phyloP scores from a whole-genome alignment of 2,797 vertebrate species.

The Centropyge bicolor region DNA sequence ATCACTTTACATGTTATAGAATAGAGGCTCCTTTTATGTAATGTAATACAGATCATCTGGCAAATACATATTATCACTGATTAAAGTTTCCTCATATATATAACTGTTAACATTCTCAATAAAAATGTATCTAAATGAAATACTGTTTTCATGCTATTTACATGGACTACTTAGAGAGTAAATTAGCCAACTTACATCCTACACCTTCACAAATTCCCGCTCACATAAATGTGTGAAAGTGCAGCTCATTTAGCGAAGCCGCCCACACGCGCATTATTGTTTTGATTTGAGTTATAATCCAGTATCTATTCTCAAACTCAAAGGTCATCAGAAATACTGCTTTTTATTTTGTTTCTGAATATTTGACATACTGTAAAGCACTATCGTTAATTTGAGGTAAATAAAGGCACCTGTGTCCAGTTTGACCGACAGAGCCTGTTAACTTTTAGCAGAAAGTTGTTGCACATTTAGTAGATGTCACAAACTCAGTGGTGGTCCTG shows the following conservation, averaged over 20 bases:
- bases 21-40: neutral
- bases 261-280: conserved; percentile 17
- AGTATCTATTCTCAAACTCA: conserved; percentile 5
- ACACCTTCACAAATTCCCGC: conserved; percentile 11
- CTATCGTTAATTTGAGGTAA: too few relatives aligned
- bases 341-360: neutral
- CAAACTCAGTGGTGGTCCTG: conserved; percentile 10
- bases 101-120: neutral
- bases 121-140: conserved; percentile 5
- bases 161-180: conserved; percentile 10
- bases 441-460: conserved; percentile 6
- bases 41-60: neutral
- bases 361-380: too few relatives aligned
- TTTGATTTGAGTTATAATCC: conserved; percentile 18
- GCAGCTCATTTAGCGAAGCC: conserved; percentile 21
- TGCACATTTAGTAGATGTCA: conserved; percentile 3
- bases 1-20: neutral
- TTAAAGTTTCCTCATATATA: neutral
- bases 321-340: neutral
- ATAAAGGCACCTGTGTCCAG: neutral
- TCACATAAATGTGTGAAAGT: conserved; percentile 33
- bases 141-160: conserved; percentile 8
- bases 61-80: neutral
- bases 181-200: conserved; percentile 12
- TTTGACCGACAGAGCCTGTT: neutral